Evolutionary conservation across 2,113 vertebrate genomes (phyloP).

Genomic region (Planiliza haematocheilus): DNA sequence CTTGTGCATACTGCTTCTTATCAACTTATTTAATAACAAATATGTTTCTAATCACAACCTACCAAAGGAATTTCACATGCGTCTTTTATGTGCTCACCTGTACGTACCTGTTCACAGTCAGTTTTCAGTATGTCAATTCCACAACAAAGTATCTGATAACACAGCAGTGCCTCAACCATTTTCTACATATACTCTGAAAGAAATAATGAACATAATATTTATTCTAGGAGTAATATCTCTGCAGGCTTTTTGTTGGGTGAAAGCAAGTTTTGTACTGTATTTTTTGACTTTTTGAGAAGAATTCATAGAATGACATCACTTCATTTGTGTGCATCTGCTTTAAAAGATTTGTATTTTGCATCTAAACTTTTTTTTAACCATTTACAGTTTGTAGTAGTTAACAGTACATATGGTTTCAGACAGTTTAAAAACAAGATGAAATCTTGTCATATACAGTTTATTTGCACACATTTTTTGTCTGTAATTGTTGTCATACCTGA

Average conservation of each 20-base stretch:
- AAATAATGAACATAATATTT: constrained; percentile 1
- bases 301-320: no score
- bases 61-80: constrained; percentile 51
- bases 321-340: no score
- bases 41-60: constrained; percentile 3
- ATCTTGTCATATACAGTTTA: no score
- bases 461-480: background rate
- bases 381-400: no score
- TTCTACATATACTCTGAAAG: background rate
- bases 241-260: constrained; percentile 18
- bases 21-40: constrained; percentile 9
- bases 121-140: constrained; percentile 7
- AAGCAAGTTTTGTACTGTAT: constrained; percentile 27
- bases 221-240: background rate
- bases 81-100: constrained; percentile 14
- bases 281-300: background rate
- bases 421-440: background rate
- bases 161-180: constrained; percentile 45
- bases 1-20: constrained; percentile 11
- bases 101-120: constrained; percentile 21
- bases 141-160: background rate
- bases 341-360: no score
- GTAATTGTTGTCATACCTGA: background rate
- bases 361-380: no score
- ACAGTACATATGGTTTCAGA: constrained; percentile 2